Evolutionary conservation across 2,888 invertebrate genomes (phyloP).

Genomic region (Aelia acuminata): DNA sequence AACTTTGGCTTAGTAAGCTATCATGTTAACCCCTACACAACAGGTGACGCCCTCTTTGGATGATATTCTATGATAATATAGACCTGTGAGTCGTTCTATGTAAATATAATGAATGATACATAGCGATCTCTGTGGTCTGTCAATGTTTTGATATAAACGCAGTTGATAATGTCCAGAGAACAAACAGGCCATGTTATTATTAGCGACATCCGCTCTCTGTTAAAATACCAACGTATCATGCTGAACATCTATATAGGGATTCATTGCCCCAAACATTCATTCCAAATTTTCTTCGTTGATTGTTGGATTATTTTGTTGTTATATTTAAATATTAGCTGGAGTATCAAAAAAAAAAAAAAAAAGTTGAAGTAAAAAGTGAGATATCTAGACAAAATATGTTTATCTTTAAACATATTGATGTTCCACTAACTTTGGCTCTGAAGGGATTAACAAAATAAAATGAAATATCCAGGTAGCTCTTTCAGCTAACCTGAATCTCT

Average conservation of each 20-base stretch:
- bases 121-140: background rate
- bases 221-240: background rate
- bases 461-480: background rate
- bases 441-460: background rate
- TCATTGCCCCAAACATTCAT: background rate
- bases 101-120: no score
- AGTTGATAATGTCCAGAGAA: background rate
- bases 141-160: background rate
- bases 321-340: no score
- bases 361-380: no score
- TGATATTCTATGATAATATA: no score
- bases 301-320: background rate
- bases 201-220: background rate
- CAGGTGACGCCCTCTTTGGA: no score
- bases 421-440: background rate
- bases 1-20: no score
- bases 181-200: background rate
- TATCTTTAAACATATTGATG: background rate
- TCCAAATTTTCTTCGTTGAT: background rate
- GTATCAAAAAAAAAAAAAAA: no score
- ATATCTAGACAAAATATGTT: no score
- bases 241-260: background rate
- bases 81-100: no score
- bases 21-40: no score
- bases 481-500: background rate